Conservation (phyloP, 2,113 vertebrate genomes). For the Bucco capensis region DNA sequence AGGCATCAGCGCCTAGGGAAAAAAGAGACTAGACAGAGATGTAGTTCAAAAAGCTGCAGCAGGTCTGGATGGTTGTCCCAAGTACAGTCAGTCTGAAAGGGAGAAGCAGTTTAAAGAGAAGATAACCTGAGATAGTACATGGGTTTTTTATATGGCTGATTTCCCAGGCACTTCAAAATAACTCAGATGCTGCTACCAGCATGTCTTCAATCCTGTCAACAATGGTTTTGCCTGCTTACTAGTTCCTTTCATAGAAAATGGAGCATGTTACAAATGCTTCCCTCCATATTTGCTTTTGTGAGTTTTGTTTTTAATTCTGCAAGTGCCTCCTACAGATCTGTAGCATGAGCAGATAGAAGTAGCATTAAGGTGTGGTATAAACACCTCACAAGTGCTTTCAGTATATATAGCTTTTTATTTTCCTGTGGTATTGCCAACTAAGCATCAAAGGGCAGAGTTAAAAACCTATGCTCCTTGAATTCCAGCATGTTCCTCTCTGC, state of each 20-base stretch:
- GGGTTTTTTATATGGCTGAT: not conserved
- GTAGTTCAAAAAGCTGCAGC: not conserved
- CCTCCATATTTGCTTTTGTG: not conserved
- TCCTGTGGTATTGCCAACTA: not conserved
- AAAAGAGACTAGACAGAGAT: not conserved
- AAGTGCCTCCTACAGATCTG: not conserved
- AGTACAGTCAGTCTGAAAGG: not conserved
- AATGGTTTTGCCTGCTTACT: not conserved
- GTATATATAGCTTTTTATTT: conserved; percentile 19
- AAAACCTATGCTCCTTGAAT: conserved; percentile 3
- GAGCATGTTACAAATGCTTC: not conserved
- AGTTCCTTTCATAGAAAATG: conserved; percentile 19
- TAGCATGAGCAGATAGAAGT: not conserved
- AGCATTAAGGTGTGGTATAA: not conserved
- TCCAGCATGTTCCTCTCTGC: conserved; percentile 6
- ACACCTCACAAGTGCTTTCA: not conserved
- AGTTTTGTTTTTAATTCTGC: not conserved
- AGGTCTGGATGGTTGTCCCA: not conserved
- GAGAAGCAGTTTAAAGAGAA: not conserved
- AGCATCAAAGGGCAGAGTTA: not conserved
- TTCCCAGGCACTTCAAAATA: not conserved
- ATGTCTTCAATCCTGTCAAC: not conserved
- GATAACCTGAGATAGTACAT: not conserved
- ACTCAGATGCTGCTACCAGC: not conserved
- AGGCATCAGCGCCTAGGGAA: not conserved